These are phyloP conservation scores for Argyrosomus regius DNA, from an alignment of 2,797 vertebrate species.

Conservation along the genomic window DNA sequence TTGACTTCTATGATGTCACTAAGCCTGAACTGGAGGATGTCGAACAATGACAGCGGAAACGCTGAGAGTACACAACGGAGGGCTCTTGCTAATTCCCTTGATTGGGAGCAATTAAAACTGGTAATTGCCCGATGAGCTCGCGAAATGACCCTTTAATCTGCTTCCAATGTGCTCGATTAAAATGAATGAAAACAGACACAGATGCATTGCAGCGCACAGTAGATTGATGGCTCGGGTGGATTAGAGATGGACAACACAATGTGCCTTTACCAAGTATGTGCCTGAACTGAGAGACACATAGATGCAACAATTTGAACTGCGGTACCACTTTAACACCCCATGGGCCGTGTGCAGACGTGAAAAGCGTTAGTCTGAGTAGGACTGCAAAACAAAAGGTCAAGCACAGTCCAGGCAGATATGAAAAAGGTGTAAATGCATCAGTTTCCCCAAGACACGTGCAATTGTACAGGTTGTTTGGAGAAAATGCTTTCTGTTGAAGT, in stretches of 20 bases:
- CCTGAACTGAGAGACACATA: not conserved
- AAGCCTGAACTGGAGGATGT: slow-evolving; percentile 71
- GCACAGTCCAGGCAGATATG: not conserved
- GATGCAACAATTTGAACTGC: not conserved
- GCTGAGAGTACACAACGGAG: slow-evolving; percentile 69
- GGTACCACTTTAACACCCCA: not conserved
- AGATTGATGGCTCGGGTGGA: slow-evolving; percentile 6
- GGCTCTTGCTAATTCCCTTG: slow-evolving; percentile 82
- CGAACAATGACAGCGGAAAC: slow-evolving; percentile 71
- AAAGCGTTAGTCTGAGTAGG: not conserved
- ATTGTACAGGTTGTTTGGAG: not conserved
- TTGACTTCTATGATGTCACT: slow-evolving; percentile 83
- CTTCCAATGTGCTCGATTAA: slow-evolving; percentile 24
- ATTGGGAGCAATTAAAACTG: slow-evolving; percentile 86
- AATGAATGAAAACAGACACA: slow-evolving; percentile 18
- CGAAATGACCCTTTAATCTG: slow-evolving; percentile 85
- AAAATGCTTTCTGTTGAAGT: not conserved
- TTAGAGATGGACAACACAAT: not conserved
- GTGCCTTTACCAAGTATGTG: not conserved
- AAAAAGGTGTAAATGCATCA: not conserved
- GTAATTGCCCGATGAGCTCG: slow-evolving; percentile 82
- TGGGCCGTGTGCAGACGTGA: not conserved
- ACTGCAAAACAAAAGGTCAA: not conserved
- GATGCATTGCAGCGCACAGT: not conserved
- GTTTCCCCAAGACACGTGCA: not conserved